Evolutionary conservation across 2,797 vertebrate genomes (phyloP), one percentile per base, ranked within the genome.

Genomic region (Sebastes goodei): DNA sequence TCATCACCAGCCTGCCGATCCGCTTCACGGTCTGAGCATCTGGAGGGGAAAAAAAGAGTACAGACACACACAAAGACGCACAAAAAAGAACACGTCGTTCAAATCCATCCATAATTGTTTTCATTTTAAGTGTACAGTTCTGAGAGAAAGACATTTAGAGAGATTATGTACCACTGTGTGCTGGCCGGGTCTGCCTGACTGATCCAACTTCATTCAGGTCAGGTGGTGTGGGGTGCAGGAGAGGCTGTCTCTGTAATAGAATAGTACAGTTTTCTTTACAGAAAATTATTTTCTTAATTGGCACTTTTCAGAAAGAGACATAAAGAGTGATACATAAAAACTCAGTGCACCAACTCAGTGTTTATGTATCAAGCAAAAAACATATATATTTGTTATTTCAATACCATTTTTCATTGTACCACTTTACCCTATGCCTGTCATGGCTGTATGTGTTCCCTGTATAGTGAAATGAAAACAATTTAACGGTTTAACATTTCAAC

Each of bases 191-290:
- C 61, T 72, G 83, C 55, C 95, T 92, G 61, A 92, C 96, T 74
- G 95, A 95, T 84, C 74, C 83, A 38, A 89, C 20, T 88, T 14
- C 83, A 61, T 61, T 81, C 9, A n/a, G 64, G 55, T 85, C 76
- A 61, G 80, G 57, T 29, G 76, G 29, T 33, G 10, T 27, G 7
- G 92, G 64, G 5, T 85, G 81, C 61, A 96, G 63, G 38, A 96
- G 89, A 71, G 92, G 90, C 55, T 84, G 81, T 74, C 92, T 96
- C 96, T 96, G 84, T 85, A 90, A 88, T 17, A 81, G 15, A 88
- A 87, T 14, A 82, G 15, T 1, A 85, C 8, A 76, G 10, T 11
- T 74, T 35, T 56, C 7, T 23, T 70, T 21, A 52, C 5, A 38
- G 42, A 7, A 7, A 46, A 46, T 46, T 1, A 17, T 46, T 27